These are phyloP conservation scores for Diachrysia chrysitis DNA, from an alignment of 2,888 invertebrate species.

Conservation along the genomic window DNA sequence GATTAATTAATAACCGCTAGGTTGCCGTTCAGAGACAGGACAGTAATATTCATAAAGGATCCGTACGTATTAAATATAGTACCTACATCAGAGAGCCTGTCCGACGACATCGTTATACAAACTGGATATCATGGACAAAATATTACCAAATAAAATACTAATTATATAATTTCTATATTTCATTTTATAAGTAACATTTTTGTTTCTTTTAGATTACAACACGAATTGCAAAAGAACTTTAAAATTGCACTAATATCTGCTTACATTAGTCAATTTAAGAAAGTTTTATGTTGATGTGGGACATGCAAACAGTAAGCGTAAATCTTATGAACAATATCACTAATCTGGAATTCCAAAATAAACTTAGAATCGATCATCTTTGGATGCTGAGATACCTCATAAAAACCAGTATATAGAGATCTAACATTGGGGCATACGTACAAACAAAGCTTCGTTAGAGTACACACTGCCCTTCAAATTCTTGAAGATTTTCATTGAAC, in stretches of 20 bases:
- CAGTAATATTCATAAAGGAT: constrained; percentile 41
- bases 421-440: neutral
- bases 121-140: constrained; percentile 27
- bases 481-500: constrained; percentile 30
- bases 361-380: too few relatives aligned
- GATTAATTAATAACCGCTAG: constrained; percentile 45
- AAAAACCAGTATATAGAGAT: neutral
- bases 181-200: neutral
- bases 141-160: constrained; percentile 26
- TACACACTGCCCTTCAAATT: constrained; percentile 43
- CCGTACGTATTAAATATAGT: constrained; percentile 28
- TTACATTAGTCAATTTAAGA: neutral
- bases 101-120: constrained; percentile 21
- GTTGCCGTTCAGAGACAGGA: constrained; percentile 29
- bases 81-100: constrained; percentile 25
- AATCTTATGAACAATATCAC: neutral
- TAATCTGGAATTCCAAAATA: too few relatives aligned
- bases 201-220: neutral
- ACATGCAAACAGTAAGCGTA: constrained; percentile 1
- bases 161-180: neutral
- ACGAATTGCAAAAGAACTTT: constrained; percentile 10
- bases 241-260: neutral
- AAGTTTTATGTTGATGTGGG: neutral
- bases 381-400: too few relatives aligned
- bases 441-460: constrained; percentile 20